These are phyloP conservation scores for Sphaerophoria rueppellii DNA, from an alignment of 2,888 invertebrate genomes.

Conservation along the genomic window DNA sequence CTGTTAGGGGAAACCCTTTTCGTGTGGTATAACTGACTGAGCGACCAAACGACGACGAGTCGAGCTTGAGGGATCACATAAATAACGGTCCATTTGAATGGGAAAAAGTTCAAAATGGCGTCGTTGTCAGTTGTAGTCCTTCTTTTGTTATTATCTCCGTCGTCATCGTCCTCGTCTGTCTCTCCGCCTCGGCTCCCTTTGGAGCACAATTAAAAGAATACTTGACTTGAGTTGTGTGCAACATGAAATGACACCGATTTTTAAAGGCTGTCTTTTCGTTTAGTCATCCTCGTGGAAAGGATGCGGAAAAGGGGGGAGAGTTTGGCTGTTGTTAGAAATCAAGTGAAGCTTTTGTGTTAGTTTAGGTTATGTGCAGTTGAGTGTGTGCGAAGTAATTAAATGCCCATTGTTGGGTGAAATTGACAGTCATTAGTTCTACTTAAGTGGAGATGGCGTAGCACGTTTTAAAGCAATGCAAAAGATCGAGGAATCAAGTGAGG, in stretches of 20 bases:
- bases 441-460: constrained; percentile 29
- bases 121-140: constrained; percentile 62
- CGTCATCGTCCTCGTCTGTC: constrained; percentile 50
- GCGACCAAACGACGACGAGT: constrained; percentile 26
- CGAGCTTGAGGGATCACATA: constrained; percentile 57
- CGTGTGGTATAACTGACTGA: constrained; percentile 31
- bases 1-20: constrained; percentile 33
- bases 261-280: constrained; percentile 21
- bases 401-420: constrained; percentile 69
- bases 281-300: not conserved
- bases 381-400: constrained; percentile 51
- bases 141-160: constrained; percentile 35
- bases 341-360: constrained; percentile 9
- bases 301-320: not conserved
- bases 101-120: constrained; percentile 75
- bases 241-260: constrained; percentile 43
- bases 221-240: constrained; percentile 49
- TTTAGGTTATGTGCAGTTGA: constrained; percentile 5
- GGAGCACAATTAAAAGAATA: constrained; percentile 63
- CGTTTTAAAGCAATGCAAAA: no score
- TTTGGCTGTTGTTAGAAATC: not conserved
- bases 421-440: constrained; percentile 62
- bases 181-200: not conserved
- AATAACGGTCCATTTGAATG: constrained; percentile 72
- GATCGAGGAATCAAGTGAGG: no score